These are phyloP conservation scores for Remorina albescens DNA, from an alignment of 2,797 vertebrate species.

Conservation along the genomic window DNA sequence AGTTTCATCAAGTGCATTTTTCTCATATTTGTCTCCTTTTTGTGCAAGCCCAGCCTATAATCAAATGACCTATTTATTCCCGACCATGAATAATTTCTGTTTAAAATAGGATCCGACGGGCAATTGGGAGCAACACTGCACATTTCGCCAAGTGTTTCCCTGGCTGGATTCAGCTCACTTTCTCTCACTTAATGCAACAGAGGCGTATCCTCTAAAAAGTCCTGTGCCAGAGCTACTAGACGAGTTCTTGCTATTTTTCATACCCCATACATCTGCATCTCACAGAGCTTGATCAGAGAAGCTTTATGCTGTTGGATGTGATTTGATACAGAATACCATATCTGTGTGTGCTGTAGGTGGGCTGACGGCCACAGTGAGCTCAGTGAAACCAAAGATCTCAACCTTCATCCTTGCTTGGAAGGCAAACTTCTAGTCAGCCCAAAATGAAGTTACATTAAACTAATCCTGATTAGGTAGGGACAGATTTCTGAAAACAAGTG, in stretches of 20 bases:
- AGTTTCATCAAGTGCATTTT: constrained; percentile 55
- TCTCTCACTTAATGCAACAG: constrained; percentile 35
- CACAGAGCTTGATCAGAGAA: constrained; percentile 22
- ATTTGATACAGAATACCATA: constrained; percentile 41
- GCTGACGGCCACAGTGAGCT: constrained; percentile 18
- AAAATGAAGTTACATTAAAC: constrained; percentile 13
- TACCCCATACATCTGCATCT: constrained; percentile 24
- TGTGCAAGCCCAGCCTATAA: constrained; percentile 57
- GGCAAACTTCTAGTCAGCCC: constrained; percentile 4
- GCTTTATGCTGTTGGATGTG: constrained; percentile 46
- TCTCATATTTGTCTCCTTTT: constrained; percentile 55
- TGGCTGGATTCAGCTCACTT: constrained; percentile 13
- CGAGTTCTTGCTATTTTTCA: constrained; percentile 22
- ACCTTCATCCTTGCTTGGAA: constrained; percentile 15
- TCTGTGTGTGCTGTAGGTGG: constrained; percentile 28
- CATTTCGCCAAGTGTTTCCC: constrained; percentile 52
- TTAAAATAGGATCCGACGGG: constrained; percentile 51
- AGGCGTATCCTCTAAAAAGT: constrained; percentile 36
- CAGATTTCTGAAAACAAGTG: neutral
- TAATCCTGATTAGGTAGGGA: constrained; percentile 4
- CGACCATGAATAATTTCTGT: constrained; percentile 67
- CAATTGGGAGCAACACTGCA: constrained; percentile 45
- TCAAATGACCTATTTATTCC: constrained; percentile 71
- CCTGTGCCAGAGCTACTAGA: constrained; percentile 22
- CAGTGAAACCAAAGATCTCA: constrained; percentile 41